Base-by-base conservation (phyloP, 1,140 invertebrate genomes). In the Panagrolaimus sp. region DNA sequence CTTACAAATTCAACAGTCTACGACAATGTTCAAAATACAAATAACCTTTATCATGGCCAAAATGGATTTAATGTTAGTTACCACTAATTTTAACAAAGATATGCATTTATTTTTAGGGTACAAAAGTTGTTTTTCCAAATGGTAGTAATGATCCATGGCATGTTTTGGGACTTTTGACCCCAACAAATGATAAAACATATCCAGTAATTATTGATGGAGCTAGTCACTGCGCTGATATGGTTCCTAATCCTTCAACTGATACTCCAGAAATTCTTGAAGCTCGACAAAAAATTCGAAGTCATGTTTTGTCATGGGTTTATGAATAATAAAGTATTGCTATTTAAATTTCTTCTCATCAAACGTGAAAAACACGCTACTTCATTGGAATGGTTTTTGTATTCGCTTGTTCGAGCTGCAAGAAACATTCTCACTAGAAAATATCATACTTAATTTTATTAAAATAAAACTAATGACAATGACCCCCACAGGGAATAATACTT, bases 161-260 rank as follows among this genome's bases (percentile, higher is more conserved):
- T 43, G 27, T 44, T 31, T 44, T 71, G 7, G 68, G 70, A 4
- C 16, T 68, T 20, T 70, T 63, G n/a, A 27, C 70, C 4, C 27
- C 27, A 13, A 14, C 51, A 9, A 46, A 68, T 16, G 25, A 45
- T 13, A 23, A 16, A 53, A n/a, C 47, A 13, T 46, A 25, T 31
- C 38, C 43, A 0, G 31, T 61, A 23, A 9, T 66, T 5, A 47
- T 68, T 9, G 25, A 9, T 45, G 62, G 67, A 3, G n/a, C 66
- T 14, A 42, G 11, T n/a, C 70, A 71, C 13, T 71, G 68, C 51
- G 25, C 67, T 13, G 70, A 71, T 53, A 71, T 71, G 70, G 7
- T 66, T 9, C 68, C 69, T 14, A 0, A 68, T 0, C 9, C n/a
- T n/a, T n/a, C 1, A 1, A n/a, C 3, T 27, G 68, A 70, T 31